Percentiles rank a stretch among this genome's conserved stretches.
Evolutionary conservation across 2,113 vertebrate species (phyloP).

Genomic region (Todiramphus chloris): DNA sequence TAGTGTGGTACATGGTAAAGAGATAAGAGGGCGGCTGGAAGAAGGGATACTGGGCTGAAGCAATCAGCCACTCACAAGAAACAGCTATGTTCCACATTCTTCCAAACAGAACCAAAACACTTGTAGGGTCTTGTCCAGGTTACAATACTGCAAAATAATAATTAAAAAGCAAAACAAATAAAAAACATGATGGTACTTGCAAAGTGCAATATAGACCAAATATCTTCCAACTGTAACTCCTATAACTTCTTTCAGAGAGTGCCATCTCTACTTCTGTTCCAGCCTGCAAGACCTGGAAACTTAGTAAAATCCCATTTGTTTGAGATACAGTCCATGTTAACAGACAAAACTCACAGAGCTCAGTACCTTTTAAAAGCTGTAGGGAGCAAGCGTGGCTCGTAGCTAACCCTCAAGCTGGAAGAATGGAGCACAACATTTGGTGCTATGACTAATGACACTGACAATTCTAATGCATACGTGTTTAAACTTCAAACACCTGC

Average conservation of each 20-base stretch:
- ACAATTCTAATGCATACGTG: not conserved
- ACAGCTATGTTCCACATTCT: accelerated
- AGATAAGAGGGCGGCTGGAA: not conserved
- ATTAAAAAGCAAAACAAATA: not conserved
- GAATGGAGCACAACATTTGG: not conserved
- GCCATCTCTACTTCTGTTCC: not conserved
- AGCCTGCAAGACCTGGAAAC: not conserved
- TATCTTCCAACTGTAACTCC: not conserved
- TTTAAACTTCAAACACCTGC: not conserved
- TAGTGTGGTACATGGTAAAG: not conserved
- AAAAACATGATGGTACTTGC: not conserved
- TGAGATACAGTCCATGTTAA: not conserved
- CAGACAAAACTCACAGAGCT: not conserved
- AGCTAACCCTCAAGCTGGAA: not conserved
- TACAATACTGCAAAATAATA: not conserved
- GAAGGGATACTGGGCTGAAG: not conserved
- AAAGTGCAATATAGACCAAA: not conserved
- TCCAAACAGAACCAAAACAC: not conserved
- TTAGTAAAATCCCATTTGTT: not conserved
- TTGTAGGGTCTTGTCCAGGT: not conserved
- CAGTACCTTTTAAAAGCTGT: not conserved
- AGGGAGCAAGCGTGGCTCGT: not conserved
- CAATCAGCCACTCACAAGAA: not conserved
- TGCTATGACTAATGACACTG: not conserved
- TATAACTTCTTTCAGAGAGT: not conserved